A percentile compares a stretch with the other conserved stretches of the same genome.
These are phyloP conservation scores for Aramus guarauna DNA, from an alignment of 2,113 vertebrate species.

Conservation along the genomic window DNA sequence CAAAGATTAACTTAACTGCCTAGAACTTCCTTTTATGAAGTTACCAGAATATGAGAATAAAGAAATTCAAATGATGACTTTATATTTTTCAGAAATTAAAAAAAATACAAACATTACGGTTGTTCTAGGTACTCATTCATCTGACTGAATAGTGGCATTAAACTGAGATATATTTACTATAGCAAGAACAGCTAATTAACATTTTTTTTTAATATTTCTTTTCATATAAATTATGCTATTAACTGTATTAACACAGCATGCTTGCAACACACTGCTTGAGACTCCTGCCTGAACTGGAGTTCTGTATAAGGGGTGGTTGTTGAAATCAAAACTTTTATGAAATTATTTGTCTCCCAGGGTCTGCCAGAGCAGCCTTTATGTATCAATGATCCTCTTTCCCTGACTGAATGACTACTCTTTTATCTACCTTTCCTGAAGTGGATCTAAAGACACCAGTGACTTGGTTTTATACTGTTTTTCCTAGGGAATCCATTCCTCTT, in stretches of 20 bases:
- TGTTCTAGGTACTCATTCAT: not conserved
- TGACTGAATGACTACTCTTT: not conserved
- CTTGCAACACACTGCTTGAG: not conserved
- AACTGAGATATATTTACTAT: not conserved
- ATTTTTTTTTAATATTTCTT: not conserved
- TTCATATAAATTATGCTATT: not conserved
- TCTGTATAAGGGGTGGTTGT: not conserved
- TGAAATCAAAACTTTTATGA: not conserved
- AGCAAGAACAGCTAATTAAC: not conserved
- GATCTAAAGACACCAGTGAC: not conserved
- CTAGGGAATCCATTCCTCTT: not conserved
- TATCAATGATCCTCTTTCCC: not conserved
- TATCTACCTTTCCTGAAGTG: not conserved
- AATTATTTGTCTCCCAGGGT: not conserved
- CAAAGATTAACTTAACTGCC: constrained; percentile 75
- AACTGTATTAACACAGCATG: not conserved
- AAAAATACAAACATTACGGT: not conserved
- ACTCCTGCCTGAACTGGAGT: not conserved
- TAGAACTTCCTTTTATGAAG: constrained; percentile 72
- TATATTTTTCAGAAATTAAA: not conserved
- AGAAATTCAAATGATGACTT: not conserved
- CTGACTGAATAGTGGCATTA: not conserved
- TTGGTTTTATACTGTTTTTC: not conserved
- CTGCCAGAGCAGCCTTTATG: not conserved
- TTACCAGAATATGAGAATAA: constrained; percentile 10